Evolutionary conservation across 2,113 vertebrate species (phyloP), one percentile per base, ranked within the genome.

Genomic region (Eidolon helvum): DNA sequence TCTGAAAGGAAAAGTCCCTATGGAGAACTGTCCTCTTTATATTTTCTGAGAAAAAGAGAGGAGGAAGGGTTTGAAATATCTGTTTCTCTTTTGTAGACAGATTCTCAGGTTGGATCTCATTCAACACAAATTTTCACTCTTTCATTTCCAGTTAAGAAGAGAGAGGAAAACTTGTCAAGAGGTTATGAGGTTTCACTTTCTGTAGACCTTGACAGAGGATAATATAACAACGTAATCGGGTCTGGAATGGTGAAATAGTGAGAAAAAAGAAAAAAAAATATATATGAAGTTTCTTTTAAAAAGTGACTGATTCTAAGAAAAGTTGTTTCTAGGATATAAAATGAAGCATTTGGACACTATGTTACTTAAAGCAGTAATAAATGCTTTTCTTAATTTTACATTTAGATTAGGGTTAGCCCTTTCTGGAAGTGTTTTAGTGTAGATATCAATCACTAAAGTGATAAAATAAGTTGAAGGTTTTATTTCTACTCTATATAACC

Each of bases 131-230:
- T 95, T 93, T 96, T 83, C 18, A 94, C 78, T 94, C 95, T 98
- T 97, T 97, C 90, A 96, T 96, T 96, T 97, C 82, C 69, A 96
- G 96, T 95, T 79, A 93, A 94, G 97, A 97, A 91, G 69, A 96
- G 61, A 95, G 63, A 69, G 50, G 83, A 95, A 96, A 96, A 83
- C 95, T 96, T 96, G 95, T 89, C 82, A 94, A 95, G 91, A 96
- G 97, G 94, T 97, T 95, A 94, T 86, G 82, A 94, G 79, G 88
- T 94, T 96, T 97, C 63, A 33, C n/a, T 96, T 90, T 92, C 74
- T 22, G 0, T 92, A 86, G 86, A 79, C 80, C 83, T 97, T 90
- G 80, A 68, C 92, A 75, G 50, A 95, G 72, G 95, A 45, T 87
- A 88, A 94, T 57, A 84, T 95, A 86, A 90, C 65, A 78, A 86